Conservation (phyloP, 1,140 invertebrate genomes). For the Antheraea pernyi region DNA sequence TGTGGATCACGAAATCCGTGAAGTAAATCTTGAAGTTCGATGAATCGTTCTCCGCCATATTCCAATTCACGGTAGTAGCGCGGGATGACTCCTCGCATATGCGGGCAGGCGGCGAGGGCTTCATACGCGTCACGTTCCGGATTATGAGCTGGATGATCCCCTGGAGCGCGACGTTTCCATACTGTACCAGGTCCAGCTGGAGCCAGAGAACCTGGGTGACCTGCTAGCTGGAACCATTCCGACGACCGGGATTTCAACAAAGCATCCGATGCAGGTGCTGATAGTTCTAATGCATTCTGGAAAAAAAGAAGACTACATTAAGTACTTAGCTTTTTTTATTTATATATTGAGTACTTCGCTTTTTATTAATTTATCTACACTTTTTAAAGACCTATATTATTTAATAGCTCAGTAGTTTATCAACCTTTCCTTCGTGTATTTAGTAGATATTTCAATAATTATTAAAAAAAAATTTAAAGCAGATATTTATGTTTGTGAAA, state of each 20-base stretch:
- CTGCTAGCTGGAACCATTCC: slow-evolving; percentile 95
- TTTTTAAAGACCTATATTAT: too few relatives aligned
- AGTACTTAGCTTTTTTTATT: too few relatives aligned
- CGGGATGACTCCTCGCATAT: slow-evolving; percentile 89
- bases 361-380: too few relatives aligned
- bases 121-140: slow-evolving; percentile 90
- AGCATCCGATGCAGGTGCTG: slow-evolving; percentile 93
- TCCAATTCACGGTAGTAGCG: slow-evolving; percentile 92
- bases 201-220: slow-evolving; percentile 95
- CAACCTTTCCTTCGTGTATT: too few relatives aligned
- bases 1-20: slow-evolving; percentile 92
- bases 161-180: slow-evolving; percentile 90
- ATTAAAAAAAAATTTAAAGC: too few relatives aligned
- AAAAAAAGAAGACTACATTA: slow-evolving; percentile 62
- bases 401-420: too few relatives aligned
- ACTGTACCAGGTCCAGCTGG: slow-evolving; percentile 96
- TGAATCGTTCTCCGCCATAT: slow-evolving; percentile 92
- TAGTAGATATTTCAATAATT: too few relatives aligned
- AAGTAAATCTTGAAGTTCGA: slow-evolving; percentile 93
- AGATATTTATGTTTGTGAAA: too few relatives aligned
- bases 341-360: too few relatives aligned
- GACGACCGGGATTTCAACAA: slow-evolving; percentile 86
- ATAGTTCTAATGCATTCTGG: slow-evolving; percentile 96
- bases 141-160: slow-evolving; percentile 85
- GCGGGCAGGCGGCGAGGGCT: slow-evolving; percentile 87